These are phyloP conservation scores for Gobio occitaniae DNA, from an alignment of 2,797 vertebrate species.

Conservation along the genomic window DNA sequence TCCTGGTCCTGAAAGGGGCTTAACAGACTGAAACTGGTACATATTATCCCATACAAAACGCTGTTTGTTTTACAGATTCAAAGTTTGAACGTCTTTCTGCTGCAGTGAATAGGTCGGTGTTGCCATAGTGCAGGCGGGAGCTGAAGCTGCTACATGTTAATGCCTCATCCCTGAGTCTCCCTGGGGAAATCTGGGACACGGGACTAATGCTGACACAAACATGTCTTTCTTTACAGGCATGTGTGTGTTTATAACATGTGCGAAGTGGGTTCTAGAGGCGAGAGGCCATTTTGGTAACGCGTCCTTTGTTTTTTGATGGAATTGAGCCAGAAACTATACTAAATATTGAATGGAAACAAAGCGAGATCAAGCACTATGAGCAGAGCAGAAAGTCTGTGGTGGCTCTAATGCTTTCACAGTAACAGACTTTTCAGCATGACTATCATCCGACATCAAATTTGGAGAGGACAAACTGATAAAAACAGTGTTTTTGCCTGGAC, in stretches of 20 bases:
- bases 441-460: constrained; percentile 62
- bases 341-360: constrained; percentile 50
- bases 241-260: constrained; percentile 25
- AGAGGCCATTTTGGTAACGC: constrained; percentile 51
- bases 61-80: constrained; percentile 66
- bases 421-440: constrained; percentile 25
- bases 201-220: constrained; percentile 64
- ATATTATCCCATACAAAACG: constrained; percentile 59
- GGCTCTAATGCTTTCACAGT: constrained; percentile 33
- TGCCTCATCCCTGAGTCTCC: constrained; percentile 59
- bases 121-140: constrained; percentile 54
- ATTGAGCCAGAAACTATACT: constrained; percentile 42
- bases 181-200: constrained; percentile 51
- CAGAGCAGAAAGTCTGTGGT: constrained; percentile 16
- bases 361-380: constrained; percentile 24
- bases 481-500: constrained; percentile 69
- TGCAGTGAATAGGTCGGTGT: constrained; percentile 60
- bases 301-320: constrained; percentile 52
- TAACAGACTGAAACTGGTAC: constrained; percentile 58
- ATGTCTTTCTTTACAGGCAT: constrained; percentile 57
- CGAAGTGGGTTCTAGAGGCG: constrained; percentile 40
- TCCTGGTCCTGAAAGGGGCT: constrained; percentile 58
- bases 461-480: constrained; percentile 67
- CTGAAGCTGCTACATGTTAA: constrained; percentile 59
- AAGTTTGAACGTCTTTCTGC: constrained; percentile 63